Conservation (phyloP, 2,797 vertebrate genomes). For the Acrocephalus scirpaceus region DNA sequence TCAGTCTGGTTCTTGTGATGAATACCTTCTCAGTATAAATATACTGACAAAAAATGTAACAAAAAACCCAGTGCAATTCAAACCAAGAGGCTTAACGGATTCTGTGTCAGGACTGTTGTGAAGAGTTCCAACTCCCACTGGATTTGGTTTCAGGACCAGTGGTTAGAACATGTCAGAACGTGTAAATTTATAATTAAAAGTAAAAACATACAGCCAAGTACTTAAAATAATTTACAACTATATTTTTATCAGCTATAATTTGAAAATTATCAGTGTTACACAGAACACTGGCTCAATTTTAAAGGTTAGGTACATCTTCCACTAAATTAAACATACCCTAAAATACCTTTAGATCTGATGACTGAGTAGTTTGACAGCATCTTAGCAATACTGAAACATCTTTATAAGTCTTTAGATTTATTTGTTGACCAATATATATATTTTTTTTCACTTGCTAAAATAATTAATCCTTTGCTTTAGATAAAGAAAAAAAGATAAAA, state of each 20-base stretch:
- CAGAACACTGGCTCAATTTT: not conserved
- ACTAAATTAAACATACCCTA: not conserved
- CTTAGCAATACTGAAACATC: not conserved
- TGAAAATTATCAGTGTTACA: not conserved
- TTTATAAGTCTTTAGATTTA: not conserved
- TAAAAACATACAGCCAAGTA: not conserved
- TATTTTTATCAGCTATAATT: slow-evolving; percentile 7
- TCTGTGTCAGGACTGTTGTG: not conserved
- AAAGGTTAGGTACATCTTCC: not conserved
- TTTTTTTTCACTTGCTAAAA: not conserved
- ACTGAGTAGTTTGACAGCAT: not conserved
- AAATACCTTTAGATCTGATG: not conserved
- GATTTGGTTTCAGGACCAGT: not conserved
- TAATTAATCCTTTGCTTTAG: not conserved
- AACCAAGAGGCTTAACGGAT: not conserved
- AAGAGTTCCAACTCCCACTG: not conserved
- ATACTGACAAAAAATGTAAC: not conserved
- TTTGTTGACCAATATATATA: not conserved
- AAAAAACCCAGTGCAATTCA: not conserved
- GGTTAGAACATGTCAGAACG: not conserved
- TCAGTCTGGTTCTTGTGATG: not conserved
- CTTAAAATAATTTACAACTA: not conserved
- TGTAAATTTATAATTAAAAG: not conserved
- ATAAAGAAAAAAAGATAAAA: not conserved
- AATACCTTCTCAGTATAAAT: not conserved